Evolutionary conservation across 2,888 invertebrate genomes (phyloP), one percentile per base, ranked within the genome.

Genomic region (Bellardia bayeri): DNA sequence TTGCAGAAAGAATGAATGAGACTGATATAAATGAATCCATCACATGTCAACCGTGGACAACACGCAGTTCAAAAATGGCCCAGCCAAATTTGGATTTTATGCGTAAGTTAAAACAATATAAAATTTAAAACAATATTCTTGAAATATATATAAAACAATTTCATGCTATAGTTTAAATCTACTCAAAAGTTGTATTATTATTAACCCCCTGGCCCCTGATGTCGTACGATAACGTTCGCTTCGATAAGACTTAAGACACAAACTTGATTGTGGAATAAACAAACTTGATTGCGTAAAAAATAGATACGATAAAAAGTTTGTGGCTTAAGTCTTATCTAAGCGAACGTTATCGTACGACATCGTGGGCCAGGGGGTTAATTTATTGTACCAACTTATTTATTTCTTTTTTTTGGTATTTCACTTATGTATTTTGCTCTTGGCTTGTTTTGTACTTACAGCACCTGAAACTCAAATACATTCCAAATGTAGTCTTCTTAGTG

Each of bases 81-180:
- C 99, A 99, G 94, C 98, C 99, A 0, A 97, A 98, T 94, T 95
- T 99, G 88, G 99, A 99, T 94, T 99, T 96, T 92, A 95, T 96
- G 91, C 97, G 98, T 98, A 95, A 95, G 91, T 91, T 23, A 54
- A 11, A 30, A 11, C 30, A 45, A 68, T 30, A 30, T 11, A 49
- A 49, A 14, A 5, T 7, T 51, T 4, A n/a, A 51, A 14, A 54
- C 49, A 49, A 64, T 14, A 23, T 23, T 23, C 23, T 23, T 23
- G 23, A 40, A 58, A 63, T 30, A 54, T 40, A 33, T 56, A 37
- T 7, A 37, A 68, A 66, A n/a, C 72, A 40, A 51, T 79, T 72
- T 64, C 8, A 33, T 23, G 49, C 56, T 14, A 13, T 23, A 30
- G 54, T 68, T 75, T 68, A 16, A 72, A 79, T 69, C 30, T 64